These are phyloP conservation scores for Rosalia funebris DNA, from an alignment of 2,888 invertebrate genomes.

Conservation along the genomic window DNA sequence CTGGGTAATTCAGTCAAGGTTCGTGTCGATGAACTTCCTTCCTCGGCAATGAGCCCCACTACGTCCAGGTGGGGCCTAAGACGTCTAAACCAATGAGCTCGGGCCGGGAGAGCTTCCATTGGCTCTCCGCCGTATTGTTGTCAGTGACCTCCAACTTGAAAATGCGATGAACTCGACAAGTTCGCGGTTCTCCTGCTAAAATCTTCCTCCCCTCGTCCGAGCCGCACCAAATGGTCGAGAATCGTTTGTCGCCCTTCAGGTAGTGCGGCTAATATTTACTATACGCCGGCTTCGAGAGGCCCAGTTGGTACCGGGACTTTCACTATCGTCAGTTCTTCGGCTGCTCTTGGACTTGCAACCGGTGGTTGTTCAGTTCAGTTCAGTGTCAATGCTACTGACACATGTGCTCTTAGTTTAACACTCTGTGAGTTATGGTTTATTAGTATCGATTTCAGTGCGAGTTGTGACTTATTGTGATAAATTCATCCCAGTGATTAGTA, in stretches of 20 bases:
- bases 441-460: conserved; percentile 22
- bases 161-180: conserved; percentile 77
- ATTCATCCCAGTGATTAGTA: conserved; percentile 33
- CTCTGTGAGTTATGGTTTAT: conserved; percentile 1
- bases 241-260: conserved; percentile 63
- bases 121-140: conserved; percentile 71
- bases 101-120: conserved; percentile 63
- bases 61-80: conserved; percentile 56
- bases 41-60: conserved; percentile 57
- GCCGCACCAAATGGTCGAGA: conserved; percentile 58
- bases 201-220: conserved; percentile 66
- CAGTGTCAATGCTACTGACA: conserved; percentile 42
- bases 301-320: conserved; percentile 65
- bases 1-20: conserved; percentile 87
- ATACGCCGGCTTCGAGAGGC: conserved; percentile 59
- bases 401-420: conserved; percentile 33
- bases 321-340: conserved; percentile 64
- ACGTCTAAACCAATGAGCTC: conserved; percentile 56
- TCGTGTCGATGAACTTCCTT: conserved; percentile 82
- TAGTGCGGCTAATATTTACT: conserved; percentile 63
- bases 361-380: conserved; percentile 33
- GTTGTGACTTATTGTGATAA: conserved; percentile 29
- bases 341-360: conserved; percentile 51
- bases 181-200: conserved; percentile 66
- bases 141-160: conserved; percentile 88